phyloP scores from a whole-genome alignment of 2,113 vertebrate genomes.

The Steatornis caripensis region DNA sequence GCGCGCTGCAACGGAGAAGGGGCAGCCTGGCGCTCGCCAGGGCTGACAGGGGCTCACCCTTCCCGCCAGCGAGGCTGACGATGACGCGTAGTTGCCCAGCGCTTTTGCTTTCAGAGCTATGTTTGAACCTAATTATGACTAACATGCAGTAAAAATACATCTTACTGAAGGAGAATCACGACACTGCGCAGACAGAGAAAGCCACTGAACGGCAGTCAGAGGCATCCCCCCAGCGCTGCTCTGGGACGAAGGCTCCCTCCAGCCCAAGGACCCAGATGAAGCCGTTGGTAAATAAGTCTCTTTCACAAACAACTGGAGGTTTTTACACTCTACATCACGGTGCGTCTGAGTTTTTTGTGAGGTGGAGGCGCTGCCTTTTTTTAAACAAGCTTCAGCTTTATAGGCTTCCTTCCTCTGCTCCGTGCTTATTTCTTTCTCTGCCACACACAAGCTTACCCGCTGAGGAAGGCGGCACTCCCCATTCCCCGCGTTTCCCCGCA shows the following conservation, averaged over 20 bases:
- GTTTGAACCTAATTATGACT: not conserved
- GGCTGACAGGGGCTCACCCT: not conserved
- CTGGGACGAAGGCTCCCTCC: not conserved
- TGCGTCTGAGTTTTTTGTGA: not conserved
- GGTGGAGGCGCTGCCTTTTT: not conserved
- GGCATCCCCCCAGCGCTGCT: rapidly evolving
- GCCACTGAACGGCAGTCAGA: rapidly evolving
- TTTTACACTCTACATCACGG: rapidly evolving
- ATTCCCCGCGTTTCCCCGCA: not conserved
- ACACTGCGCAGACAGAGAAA: rapidly evolving
- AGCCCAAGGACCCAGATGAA: not conserved
- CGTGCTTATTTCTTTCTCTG: rapidly evolving
- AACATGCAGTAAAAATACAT: rapidly evolving
- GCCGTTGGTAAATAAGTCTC: rapidly evolving
- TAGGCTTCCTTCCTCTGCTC: not conserved
- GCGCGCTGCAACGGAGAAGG: not conserved
- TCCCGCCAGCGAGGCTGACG: rapidly evolving
- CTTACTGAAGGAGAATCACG: not conserved
- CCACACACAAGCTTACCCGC: no score
- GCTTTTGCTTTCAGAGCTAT: not conserved
- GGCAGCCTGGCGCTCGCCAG: not conserved
- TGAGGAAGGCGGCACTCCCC: not conserved
- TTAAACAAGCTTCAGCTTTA: no score
- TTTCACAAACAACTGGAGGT: rapidly evolving
- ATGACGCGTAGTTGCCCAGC: rapidly evolving